A percentile compares a stretch with the other conserved stretches of the same genome.
These are phyloP conservation scores for Terebella lapidaria DNA, from an alignment of 2,888 invertebrate species.

Conservation along the genomic window DNA sequence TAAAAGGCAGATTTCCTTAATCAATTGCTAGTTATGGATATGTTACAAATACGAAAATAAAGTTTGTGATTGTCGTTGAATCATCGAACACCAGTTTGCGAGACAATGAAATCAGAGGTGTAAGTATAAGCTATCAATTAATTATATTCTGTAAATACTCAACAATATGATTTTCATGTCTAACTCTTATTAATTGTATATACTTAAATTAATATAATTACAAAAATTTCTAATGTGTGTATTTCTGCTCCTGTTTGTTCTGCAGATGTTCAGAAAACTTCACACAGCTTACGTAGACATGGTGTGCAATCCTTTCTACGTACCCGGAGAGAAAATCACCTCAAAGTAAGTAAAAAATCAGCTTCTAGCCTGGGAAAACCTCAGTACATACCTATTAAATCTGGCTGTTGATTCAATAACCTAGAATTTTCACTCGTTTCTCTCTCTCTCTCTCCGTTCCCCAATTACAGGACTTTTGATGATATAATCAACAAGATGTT, in stretches of 20 bases:
- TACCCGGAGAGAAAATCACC: constrained; percentile 81
- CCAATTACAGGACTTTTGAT: no score
- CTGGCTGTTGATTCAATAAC: no score
- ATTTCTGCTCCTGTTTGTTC: constrained; percentile 17
- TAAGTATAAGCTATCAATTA: constrained; percentile 2
- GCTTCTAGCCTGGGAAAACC: no score
- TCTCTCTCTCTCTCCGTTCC: no score
- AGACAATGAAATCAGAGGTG: constrained; percentile 87
- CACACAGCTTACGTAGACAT: constrained; percentile 90
- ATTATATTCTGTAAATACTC: no score
- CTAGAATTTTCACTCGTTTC: no score
- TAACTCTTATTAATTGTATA: neutral
- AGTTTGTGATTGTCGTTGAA: constrained; percentile 87
- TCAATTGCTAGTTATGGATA: constrained; percentile 64
- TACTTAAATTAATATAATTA: neutral
- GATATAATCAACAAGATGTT: no score
- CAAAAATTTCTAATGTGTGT: neutral
- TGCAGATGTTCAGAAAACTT: constrained; percentile 78
- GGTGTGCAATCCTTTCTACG: constrained; percentile 94
- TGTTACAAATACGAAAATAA: constrained; percentile 94
- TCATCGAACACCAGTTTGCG: constrained; percentile 79
- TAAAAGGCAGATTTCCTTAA: no score
- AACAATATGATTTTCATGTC: neutral
- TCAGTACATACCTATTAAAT: no score
- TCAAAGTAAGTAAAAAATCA: constrained; percentile 63